phyloP scores from a whole-genome alignment of 1,140 invertebrate genomes.

The Cephus cinctus region DNA sequence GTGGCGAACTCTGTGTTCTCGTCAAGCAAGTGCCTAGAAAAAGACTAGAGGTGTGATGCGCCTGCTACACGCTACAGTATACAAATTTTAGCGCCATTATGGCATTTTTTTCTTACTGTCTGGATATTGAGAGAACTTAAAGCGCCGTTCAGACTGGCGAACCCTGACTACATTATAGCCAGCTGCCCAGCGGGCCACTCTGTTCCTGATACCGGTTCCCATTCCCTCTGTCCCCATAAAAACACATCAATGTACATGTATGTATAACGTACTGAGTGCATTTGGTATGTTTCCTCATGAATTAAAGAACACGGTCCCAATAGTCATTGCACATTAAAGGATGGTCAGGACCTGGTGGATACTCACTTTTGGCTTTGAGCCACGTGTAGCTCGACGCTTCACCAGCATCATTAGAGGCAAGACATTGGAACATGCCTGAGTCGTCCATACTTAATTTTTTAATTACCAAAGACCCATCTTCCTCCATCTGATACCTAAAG shows the following conservation, averaged over 20 bases:
- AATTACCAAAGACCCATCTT: slow-evolving; percentile 81
- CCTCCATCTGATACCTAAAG: slow-evolving; percentile 66
- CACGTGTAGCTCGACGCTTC: slow-evolving; percentile 87
- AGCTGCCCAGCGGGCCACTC: slow-evolving; percentile 49
- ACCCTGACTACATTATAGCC: slow-evolving; percentile 55
- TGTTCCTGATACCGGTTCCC: slow-evolving; percentile 41
- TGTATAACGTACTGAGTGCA: neutral
- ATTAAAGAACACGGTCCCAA: neutral
- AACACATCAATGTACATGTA: slow-evolving; percentile 8
- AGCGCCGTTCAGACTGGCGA: slow-evolving; percentile 51
- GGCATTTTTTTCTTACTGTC: slow-evolving; percentile 47
- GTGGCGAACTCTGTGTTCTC: slow-evolving; percentile 8
- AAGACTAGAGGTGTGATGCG: slow-evolving; percentile 22
- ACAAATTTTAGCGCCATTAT: slow-evolving; percentile 21
- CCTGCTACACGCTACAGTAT: slow-evolving; percentile 19
- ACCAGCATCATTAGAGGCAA: slow-evolving; percentile 85
- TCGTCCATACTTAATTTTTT: slow-evolving; percentile 81
- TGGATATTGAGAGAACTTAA: slow-evolving; percentile 55
- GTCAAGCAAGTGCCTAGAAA: slow-evolving; percentile 34
- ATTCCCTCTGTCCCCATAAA: slow-evolving; percentile 32
- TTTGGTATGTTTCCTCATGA: neutral
- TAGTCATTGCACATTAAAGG: neutral
- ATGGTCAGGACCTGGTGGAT: slow-evolving; percentile 4
- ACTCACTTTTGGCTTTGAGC: slow-evolving; percentile 96
- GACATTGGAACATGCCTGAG: slow-evolving; percentile 94